Base-by-base conservation (phyloP, 2,888 invertebrate species). In the Amphiduros pacificus region DNA sequence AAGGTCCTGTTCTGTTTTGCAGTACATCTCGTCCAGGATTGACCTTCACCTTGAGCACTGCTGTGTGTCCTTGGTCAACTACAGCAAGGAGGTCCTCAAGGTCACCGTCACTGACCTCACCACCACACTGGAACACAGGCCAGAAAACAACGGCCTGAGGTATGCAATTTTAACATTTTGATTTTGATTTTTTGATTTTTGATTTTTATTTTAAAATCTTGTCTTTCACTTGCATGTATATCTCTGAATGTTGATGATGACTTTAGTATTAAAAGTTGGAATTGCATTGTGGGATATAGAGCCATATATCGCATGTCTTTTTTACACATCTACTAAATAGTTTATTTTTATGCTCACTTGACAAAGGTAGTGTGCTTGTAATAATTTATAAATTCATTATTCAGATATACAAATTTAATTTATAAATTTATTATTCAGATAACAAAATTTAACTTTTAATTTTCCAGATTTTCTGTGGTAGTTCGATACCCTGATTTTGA, bases 21-120 rank as follows among this genome's bases (percentile, higher is more conserved):
- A 77, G 77, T 77, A 86, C 84, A 70, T 84, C 88, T 91, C 91
- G 73, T 90, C 91, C 76, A 90, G 90, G 82, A 83, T 90, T 63
- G 90, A 90, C 80, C 85, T 92, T 66, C 89, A 91, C 0, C 78
- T 92, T 55, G 90, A 89, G 20, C 90, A 90, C 77, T 88, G 89
- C 70, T 89, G 89, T 1, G 64, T 91, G 60, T 88, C 89, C 14
- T 81, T 91, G 55, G 84, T 89, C 70, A 89, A 88, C 74, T 86
- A 88, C 63, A 87, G 86, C 61, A 88, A 87, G 70, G 91, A 91
- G 82, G 87, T 91, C 14, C 77, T 91, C 62, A 88, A 90, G 24
- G 80, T 89, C 67, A 90, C 90, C 0, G 77, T 91, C 64, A 89
- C 90, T 0, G 91, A 91, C 81, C 87, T 90, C 72, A 83, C 89